Percentiles rank a stretch among this genome's conserved stretches.
phyloP scores from a whole-genome alignment of 2,888 invertebrate species.

The Archips xylosteana region DNA sequence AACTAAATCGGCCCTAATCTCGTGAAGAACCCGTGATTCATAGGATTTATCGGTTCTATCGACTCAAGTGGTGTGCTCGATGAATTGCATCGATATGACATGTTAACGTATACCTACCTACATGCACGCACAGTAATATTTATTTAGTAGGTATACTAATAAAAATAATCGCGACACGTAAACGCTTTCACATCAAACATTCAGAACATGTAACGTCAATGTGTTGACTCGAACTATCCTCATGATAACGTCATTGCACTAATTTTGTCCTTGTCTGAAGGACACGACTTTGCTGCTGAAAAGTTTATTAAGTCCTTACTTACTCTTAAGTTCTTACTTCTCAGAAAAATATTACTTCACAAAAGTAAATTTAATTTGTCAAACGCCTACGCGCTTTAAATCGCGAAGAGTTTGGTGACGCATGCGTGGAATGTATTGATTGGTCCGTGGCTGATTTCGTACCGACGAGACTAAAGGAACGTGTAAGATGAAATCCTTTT shows the following conservation, averaged over 20 bases:
- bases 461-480: constrained; percentile 51
- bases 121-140: background rate
- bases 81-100: background rate
- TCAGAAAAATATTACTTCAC: constrained; percentile 29
- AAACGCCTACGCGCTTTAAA: constrained; percentile 56
- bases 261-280: constrained; percentile 46
- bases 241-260: background rate
- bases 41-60: background rate
- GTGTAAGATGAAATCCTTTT: constrained; percentile 28
- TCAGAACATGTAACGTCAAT: constrained; percentile 18
- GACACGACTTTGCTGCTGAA: constrained; percentile 29
- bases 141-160: background rate
- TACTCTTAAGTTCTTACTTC: constrained; percentile 6
- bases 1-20: background rate
- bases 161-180: constrained; percentile 8
- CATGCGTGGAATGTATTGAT: constrained; percentile 83
- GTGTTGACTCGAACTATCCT: background rate
- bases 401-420: constrained; percentile 58
- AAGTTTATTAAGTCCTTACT: too few relatives aligned
- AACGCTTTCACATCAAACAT: constrained; percentile 27
- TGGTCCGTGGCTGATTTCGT: constrained; percentile 67
- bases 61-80: constrained; percentile 1
- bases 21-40: background rate
- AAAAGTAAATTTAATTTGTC: constrained; percentile 43
- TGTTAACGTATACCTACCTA: background rate